phyloP scores from a whole-genome alignment of 1,140 invertebrate genomes.

The Drosophila ananassae region DNA sequence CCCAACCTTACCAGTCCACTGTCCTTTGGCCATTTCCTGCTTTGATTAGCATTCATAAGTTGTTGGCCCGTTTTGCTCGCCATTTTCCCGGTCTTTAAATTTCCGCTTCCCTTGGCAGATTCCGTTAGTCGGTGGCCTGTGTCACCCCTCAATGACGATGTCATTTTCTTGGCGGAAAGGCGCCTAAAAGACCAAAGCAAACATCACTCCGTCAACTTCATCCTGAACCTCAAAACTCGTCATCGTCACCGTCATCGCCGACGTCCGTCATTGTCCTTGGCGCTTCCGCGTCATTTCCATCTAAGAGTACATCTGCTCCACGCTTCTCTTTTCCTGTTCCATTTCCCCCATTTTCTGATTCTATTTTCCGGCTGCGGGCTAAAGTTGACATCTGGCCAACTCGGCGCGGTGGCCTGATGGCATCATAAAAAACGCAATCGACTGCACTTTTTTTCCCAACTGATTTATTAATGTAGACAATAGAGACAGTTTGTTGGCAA shows the following conservation, averaged over 20 bases:
- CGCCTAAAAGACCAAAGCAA: conserved; percentile 22
- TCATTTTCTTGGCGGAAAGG: conserved; percentile 32
- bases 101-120: conserved; percentile 39
- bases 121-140: background rate
- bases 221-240: conserved; percentile 21
- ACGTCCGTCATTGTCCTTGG: conserved; percentile 52
- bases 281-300: conserved; percentile 57
- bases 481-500: conserved; percentile 2
- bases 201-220: conserved; percentile 15
- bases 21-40: conserved; percentile 22
- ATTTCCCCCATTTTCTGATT: conserved; percentile 12
- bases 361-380: conserved; percentile 18
- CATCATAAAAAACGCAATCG: conserved; percentile 50
- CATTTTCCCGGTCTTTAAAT: conserved; percentile 51
- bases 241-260: conserved; percentile 35
- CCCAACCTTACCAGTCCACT: background rate
- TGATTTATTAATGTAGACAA: conserved; percentile 59
- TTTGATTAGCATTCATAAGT: conserved; percentile 44
- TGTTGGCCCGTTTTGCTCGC: conserved; percentile 31
- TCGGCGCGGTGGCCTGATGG: conserved; percentile 30
- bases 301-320: conserved; percentile 27
- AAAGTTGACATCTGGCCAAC: conserved; percentile 46
- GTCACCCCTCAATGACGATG: conserved; percentile 51
- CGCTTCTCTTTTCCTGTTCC: conserved; percentile 1
- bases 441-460: conserved; percentile 47